These are phyloP conservation scores for Paramuricea clavata DNA, from an alignment of 92 coral and sea anemone species.

Conservation along the genomic window DNA sequence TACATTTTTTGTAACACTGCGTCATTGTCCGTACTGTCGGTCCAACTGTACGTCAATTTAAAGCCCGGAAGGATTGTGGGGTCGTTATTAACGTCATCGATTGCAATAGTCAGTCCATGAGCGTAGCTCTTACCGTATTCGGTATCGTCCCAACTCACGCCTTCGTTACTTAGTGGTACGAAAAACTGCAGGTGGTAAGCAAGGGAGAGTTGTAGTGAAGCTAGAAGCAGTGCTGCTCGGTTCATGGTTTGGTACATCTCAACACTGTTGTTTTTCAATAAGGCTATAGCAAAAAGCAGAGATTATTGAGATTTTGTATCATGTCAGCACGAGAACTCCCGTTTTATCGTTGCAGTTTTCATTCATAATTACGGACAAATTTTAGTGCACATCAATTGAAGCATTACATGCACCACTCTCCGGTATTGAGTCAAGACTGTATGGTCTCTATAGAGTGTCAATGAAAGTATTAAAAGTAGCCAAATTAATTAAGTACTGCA, in stretches of 20 bases:
- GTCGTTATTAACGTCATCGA: conserved; percentile 80
- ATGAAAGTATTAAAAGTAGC: no score
- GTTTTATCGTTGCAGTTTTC: no score
- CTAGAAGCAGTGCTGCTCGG: not conserved
- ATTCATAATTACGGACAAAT: no score
- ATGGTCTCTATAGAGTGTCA: no score
- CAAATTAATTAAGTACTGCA: no score
- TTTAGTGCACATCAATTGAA: no score
- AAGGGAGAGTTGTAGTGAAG: not conserved
- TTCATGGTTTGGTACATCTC: not conserved
- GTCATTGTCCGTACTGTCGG: conserved; percentile 72
- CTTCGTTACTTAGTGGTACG: not conserved
- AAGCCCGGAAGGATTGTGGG: conserved; percentile 82
- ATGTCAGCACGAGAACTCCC: no score
- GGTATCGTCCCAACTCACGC: not conserved
- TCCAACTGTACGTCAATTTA: conserved; percentile 87
- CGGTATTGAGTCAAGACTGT: no score
- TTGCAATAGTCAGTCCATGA: conserved; percentile 88
- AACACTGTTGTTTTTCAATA: not conserved
- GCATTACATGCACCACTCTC: no score
- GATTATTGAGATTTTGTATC: no score
- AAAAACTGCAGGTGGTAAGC: conserved; percentile 26
- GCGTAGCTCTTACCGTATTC: conserved; percentile 75
- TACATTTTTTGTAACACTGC: conserved; percentile 50
- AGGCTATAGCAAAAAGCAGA: no score